Evolutionary conservation across 2,888 invertebrate genomes (phyloP).

Genomic region (Nezara viridula): DNA sequence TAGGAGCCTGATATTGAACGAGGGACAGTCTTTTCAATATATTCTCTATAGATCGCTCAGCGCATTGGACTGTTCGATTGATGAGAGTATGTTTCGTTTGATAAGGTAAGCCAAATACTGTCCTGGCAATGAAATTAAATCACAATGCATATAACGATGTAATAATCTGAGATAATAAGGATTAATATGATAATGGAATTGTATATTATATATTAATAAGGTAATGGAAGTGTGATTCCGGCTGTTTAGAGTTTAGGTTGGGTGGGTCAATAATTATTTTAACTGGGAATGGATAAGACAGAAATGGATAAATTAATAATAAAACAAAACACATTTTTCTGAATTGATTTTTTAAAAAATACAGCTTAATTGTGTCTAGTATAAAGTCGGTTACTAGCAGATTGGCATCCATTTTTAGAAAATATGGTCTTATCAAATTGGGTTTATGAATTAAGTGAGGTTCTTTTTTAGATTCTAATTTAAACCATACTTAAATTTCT

Average conservation of each 20-base stretch:
- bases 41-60: neutral
- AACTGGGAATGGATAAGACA: neutral
- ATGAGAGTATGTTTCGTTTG: neutral
- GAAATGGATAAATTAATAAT: no score
- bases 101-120: neutral
- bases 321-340: no score
- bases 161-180: neutral
- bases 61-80: neutral
- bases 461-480: no score
- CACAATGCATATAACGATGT: neutral
- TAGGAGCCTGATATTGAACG: neutral
- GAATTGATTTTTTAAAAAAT: no score
- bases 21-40: neutral
- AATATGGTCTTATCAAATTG: no score
- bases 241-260: neutral
- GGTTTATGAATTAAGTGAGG: no score
- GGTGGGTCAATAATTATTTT: neutral
- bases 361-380: no score
- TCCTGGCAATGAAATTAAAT: neutral
- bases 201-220: no score
- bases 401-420: no score
- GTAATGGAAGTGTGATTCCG: neutral
- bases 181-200: neutral
- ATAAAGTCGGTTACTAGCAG: no score
- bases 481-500: no score